Evolutionary conservation across 2,113 vertebrate genomes (phyloP).

Genomic region (Sardina pilchardus): DNA sequence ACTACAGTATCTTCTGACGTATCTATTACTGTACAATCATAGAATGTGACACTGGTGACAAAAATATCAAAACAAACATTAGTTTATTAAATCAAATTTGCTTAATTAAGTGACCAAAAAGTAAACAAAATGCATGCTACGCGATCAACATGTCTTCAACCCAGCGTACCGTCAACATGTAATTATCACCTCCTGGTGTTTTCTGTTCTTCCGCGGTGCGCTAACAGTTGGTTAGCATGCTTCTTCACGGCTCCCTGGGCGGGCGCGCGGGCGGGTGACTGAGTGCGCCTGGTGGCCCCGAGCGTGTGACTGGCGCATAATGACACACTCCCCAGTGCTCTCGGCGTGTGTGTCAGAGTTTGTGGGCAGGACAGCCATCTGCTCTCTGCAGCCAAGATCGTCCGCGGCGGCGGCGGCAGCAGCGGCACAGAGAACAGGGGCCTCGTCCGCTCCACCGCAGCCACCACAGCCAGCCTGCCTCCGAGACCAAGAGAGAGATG

Average conservation of each 20-base stretch:
- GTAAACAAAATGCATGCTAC: neutral
- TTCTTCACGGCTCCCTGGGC: slow-evolving; percentile 30
- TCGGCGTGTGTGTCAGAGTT: slow-evolving; percentile 53
- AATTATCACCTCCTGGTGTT: slow-evolving; percentile 43
- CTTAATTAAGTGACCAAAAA: neutral
- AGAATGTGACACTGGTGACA: neutral
- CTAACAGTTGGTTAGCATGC: slow-evolving; percentile 50
- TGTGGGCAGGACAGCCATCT: slow-evolving; percentile 49
- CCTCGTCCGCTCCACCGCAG: neutral
- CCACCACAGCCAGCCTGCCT: neutral
- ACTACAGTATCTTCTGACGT: neutral
- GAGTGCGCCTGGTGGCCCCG: slow-evolving; percentile 27
- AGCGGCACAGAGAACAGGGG: neutral
- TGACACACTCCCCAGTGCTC: slow-evolving; percentile 38
- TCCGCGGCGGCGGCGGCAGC: neutral
- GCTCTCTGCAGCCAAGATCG: slow-evolving; percentile 24
- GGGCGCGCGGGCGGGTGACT: neutral
- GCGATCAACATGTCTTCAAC: neutral
- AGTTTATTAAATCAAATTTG: neutral
- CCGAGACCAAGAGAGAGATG: neutral
- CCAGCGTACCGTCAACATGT: neutral
- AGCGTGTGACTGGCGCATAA: slow-evolving; percentile 42
- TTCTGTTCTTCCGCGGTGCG: slow-evolving; percentile 23
- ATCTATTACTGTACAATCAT: neutral
- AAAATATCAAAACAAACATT: neutral